These are phyloP conservation scores for Eunapius fragilis DNA, from an alignment of 37 sponge, comb jelly and placozoan species.

Conservation along the genomic window DNA sequence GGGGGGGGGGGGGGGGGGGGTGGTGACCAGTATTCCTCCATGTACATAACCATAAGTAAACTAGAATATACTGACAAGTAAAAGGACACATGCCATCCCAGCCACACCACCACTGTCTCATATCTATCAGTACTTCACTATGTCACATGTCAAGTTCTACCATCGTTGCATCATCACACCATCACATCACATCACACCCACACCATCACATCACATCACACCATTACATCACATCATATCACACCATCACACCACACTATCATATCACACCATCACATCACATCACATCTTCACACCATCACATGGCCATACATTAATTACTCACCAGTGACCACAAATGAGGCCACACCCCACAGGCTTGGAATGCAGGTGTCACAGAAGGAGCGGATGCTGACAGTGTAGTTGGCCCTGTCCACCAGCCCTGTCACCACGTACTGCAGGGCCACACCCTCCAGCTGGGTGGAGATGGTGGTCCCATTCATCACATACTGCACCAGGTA, in stretches of 20 bases:
- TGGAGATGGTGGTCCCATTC: background rate
- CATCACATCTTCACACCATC: background rate
- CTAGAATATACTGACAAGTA: too few species aligned
- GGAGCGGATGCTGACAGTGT: conserved; percentile 25
- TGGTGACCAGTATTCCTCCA: too few species aligned
- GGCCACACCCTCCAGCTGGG: background rate
- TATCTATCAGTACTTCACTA: background rate
- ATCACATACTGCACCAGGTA: conserved; percentile 17
- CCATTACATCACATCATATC: too few species aligned
- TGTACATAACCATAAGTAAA: too few species aligned
- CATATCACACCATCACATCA: background rate
- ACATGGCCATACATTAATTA: background rate
- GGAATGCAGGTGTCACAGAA: conserved; percentile 15
- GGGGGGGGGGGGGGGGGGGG: too few species aligned
- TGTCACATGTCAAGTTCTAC: too few species aligned
- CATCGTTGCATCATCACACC: too few species aligned
- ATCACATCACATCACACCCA: background rate
- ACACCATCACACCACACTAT: background rate
- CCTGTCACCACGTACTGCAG: background rate
- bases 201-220: background rate
- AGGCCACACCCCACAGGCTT: background rate
- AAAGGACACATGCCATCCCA: too few species aligned
- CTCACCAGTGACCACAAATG: conserved; percentile 27
- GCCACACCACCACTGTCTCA: background rate
- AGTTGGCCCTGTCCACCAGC: background rate